A percentile compares a stretch with the other conserved stretches of the same genome.
phyloP scores from a whole-genome alignment of 1,140 invertebrate genomes.

The Euglossa dilemma region DNA sequence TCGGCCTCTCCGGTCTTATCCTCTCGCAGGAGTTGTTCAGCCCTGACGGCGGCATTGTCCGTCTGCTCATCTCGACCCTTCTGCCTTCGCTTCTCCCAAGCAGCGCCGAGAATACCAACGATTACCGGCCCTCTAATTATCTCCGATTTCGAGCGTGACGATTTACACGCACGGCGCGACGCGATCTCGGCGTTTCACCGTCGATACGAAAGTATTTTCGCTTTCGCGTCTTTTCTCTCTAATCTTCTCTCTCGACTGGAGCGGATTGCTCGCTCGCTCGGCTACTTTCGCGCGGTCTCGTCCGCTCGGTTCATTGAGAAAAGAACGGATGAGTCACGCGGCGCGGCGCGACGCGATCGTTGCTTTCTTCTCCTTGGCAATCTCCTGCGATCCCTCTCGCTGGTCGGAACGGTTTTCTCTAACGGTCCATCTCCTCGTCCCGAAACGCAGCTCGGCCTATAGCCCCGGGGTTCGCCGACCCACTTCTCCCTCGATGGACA shows the following conservation, averaged over 20 bases:
- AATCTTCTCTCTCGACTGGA: no score
- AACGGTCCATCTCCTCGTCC: slow-evolving; percentile 13
- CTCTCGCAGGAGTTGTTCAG: slow-evolving; percentile 77
- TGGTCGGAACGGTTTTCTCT: background rate
- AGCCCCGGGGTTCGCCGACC: slow-evolving; percentile 57
- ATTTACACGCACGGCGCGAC: slow-evolving; percentile 15
- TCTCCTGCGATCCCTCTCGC: background rate
- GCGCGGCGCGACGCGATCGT: background rate
- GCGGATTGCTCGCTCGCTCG: background rate
- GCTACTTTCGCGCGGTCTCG: no score
- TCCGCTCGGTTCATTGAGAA: background rate
- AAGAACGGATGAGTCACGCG: slow-evolving; percentile 13
- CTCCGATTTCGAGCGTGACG: slow-evolving; percentile 1
- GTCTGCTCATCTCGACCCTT: slow-evolving; percentile 63
- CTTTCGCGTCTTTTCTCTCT: background rate
- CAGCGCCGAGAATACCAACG: background rate
- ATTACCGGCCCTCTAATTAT: background rate
- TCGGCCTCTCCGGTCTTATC: slow-evolving; percentile 75
- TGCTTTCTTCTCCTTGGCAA: slow-evolving; percentile 24
- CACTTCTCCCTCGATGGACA: slow-evolving; percentile 48
- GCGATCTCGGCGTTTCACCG: background rate
- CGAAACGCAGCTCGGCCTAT: slow-evolving; percentile 61
- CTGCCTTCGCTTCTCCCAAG: no score
- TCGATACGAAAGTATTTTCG: background rate
- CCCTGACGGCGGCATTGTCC: slow-evolving; percentile 49